Base-by-base conservation (phyloP, 2,888 invertebrate genomes). In the Clunio marinus region DNA sequence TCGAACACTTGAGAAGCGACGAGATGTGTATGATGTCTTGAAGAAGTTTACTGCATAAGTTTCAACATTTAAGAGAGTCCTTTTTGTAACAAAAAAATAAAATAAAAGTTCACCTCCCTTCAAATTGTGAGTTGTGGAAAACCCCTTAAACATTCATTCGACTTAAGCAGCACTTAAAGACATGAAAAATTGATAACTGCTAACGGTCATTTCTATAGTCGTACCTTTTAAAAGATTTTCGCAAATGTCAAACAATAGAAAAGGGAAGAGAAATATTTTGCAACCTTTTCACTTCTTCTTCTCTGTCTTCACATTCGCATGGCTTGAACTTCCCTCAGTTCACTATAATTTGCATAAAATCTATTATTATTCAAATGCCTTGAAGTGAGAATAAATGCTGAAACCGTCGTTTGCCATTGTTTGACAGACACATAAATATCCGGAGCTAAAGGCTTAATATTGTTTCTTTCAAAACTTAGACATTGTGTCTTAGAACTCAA, bases 311-410 rank as follows among this genome's bases (percentile, higher is more conserved):
- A 4, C 32, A 7, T 32, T 10, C 10, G 4, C 32, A 32, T 4
- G 32, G 10, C 10, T 7, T 32, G 4, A 4, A 7, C 32, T 4
- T 32, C 32, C 32, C 5, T 4, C 32, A 32, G 10, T 7, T 20
- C 3, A 22, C 20, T 51, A 2, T 17, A 17, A 45, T 45, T 45
- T 45, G 45, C 45, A 45, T 17, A 22, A 32, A 51, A 51, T 51
- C 51, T 17, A 51, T 51, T 51, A 4, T 51, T 51, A 51, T 51
- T 51, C 51, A 51, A 51, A 51, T 51, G 51, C 17, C 51, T 51
- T 20, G 15, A 51, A 51, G 51, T 51, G 51, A 51, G 51, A 51
- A 51, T 51, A 51, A n/a, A 51, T 51, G 17, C 51, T 4, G 51
- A 22, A 51, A 51, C 20, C 17, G 22, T 17, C 22, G 17, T 51